Evolutionary conservation across 2,797 vertebrate species (phyloP), one percentile per base, ranked within the genome.

Genomic region (Thaleichthys pacificus): DNA sequence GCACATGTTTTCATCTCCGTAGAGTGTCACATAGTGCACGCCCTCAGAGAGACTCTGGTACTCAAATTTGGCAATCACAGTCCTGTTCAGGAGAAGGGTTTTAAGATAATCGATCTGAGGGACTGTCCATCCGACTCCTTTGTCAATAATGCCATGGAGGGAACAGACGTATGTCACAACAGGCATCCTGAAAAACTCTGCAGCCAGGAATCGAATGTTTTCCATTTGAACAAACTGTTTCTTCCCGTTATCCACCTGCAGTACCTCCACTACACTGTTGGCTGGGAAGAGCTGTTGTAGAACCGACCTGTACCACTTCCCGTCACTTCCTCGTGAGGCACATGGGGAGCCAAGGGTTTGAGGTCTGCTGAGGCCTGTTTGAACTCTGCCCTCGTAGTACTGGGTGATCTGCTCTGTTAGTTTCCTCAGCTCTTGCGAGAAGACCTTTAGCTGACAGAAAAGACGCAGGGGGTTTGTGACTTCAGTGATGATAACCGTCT

Each of bases 101-200:
- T 91, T 95, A 56, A 99, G 90, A 61, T 91, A 87, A 11, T 91
- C 85, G 0, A 96, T 88, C 69, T 96, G 94, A 0, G 76, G 64
- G 0, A 78, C 76, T 11, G 94, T 94, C 97, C 97, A 98, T 64
- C 93, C 95, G 68, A 87, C 69, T 2, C 94, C 93, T 60, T 89
- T 87, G 70, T 96, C 94, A 0, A 91, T 89, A 73, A 97, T 64
- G 28, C 96, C 96, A 57, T 95, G 92, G 54, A 99, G 89, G 2
- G 95, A 95, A 26, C 96, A 99, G 0, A 86, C 80, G 0, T 96
- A 98, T 0, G 97, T 98, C 47, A 99, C 92, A 56, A 99, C 95
- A 0, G 97, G 97, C 95, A 98, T 93, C 35, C 92, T 92, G 54
- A 97, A 95, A 69, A 95, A 98, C 69, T 97, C 95, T 0, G 86